phyloP scores from a whole-genome alignment of 2,113 vertebrate species.

The Montifringilla adamsi region DNA sequence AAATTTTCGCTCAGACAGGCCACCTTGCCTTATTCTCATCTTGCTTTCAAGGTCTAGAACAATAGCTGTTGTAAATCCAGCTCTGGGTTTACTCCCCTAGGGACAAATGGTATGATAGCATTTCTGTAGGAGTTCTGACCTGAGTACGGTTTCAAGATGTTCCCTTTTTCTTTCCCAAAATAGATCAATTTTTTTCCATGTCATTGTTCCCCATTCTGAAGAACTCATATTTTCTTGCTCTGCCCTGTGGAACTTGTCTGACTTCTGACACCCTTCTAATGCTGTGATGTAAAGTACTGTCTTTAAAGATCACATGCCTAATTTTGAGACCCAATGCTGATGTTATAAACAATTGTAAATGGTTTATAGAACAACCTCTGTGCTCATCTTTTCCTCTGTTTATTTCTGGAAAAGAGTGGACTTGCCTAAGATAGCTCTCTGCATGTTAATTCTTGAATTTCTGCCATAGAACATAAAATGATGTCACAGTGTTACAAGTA shows the following conservation, averaged over 20 bases:
- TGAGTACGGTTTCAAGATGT: not conserved
- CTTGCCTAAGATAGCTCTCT: not conserved
- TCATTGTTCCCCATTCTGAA: not conserved
- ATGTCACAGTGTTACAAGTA: not conserved
- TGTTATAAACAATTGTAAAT: not conserved
- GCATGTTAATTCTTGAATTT: constrained; percentile 8
- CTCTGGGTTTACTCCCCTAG: not conserved
- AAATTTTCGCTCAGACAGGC: not conserved
- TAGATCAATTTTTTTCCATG: not conserved
- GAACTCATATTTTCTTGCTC: not conserved
- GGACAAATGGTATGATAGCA: not conserved
- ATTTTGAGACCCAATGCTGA: not conserved
- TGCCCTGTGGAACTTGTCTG: not conserved
- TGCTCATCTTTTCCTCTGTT: not conserved
- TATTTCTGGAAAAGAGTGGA: not conserved
- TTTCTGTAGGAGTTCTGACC: not conserved
- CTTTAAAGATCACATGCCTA: not conserved
- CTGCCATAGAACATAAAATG: not conserved
- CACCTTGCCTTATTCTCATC: not conserved
- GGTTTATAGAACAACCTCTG: not conserved
- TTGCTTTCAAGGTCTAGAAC: not conserved
- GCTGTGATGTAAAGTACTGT: not conserved
- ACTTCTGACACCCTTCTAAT: not conserved
- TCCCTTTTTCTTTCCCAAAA: not conserved
- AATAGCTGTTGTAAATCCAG: not conserved